These are phyloP conservation scores for Parascotia fuliginaria DNA, from an alignment of 2,888 invertebrate genomes.

Conservation along the genomic window DNA sequence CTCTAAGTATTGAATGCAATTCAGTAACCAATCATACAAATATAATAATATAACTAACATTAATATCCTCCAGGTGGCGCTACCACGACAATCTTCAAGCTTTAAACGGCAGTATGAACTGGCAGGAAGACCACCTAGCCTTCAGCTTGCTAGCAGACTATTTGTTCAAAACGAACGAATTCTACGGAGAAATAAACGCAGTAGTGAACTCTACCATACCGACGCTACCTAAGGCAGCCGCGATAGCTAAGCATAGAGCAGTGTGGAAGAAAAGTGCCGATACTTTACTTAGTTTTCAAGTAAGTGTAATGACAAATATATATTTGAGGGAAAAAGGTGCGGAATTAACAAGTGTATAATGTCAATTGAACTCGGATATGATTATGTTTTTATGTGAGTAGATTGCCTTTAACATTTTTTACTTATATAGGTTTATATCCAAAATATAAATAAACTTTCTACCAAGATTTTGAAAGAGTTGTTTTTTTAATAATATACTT, in stretches of 20 bases:
- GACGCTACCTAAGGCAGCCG: conserved; percentile 73
- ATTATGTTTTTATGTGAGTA: too few relatives aligned
- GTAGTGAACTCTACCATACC: conserved; percentile 78
- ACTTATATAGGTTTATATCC: too few relatives aligned
- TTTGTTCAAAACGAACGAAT: conserved; percentile 76
- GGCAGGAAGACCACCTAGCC: conserved; percentile 79
- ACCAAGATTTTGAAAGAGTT: too few relatives aligned
- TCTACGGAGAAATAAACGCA: conserved; percentile 77
- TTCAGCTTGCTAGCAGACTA: conserved; percentile 79
- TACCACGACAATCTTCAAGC: conserved; percentile 82
- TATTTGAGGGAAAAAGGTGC: too few relatives aligned
- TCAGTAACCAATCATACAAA: too few relatives aligned
- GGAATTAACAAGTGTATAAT: too few relatives aligned
- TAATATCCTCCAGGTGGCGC: conserved; percentile 69
- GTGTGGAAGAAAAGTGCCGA: conserved; percentile 81
- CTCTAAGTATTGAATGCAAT: too few relatives aligned
- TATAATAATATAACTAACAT: too few relatives aligned
- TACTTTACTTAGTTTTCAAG: conserved; percentile 79
- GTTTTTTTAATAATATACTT: too few relatives aligned
- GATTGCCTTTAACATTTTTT: too few relatives aligned
- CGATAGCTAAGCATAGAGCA: conserved; percentile 75
- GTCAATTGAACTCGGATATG: too few relatives aligned
- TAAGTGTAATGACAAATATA: conserved; percentile 26
- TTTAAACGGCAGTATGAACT: conserved; percentile 82
- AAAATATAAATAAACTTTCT: too few relatives aligned